Evolutionary conservation across 2,888 invertebrate genomes (phyloP).

Genomic region (Andrena marginata): DNA sequence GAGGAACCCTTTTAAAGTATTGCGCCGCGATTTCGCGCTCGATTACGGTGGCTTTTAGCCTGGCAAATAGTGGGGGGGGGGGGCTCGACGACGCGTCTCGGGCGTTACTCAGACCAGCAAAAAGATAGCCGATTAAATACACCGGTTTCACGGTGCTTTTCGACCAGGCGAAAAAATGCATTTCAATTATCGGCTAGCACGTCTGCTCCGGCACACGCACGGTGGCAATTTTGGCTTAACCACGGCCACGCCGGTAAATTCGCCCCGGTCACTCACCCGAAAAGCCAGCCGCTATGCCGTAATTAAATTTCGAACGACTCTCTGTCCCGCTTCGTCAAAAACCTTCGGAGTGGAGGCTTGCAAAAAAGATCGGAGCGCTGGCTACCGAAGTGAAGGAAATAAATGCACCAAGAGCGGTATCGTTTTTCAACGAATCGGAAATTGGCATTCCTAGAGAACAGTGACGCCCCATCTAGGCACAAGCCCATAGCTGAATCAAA

Average conservation of each 20-base stretch:
- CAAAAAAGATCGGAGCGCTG: constrained; percentile 34
- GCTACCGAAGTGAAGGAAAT: background rate
- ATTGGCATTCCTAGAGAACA: no score
- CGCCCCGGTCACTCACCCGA: constrained; percentile 66
- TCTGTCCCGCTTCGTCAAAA: constrained; percentile 59
- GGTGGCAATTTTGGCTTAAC: constrained; percentile 67
- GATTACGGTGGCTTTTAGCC: constrained; percentile 39
- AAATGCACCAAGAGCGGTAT: background rate
- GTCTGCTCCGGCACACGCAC: constrained; percentile 36
- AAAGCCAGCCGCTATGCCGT: constrained; percentile 63
- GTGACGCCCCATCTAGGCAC: no score
- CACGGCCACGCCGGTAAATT: constrained; percentile 64
- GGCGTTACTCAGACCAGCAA: constrained; percentile 22
- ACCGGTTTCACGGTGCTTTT: constrained; percentile 44
- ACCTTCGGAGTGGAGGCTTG: constrained; percentile 39
- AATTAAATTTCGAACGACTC: constrained; percentile 73
- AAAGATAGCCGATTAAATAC: constrained; percentile 60
- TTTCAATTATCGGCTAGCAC: constrained; percentile 69
- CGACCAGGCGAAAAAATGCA: constrained; percentile 65
- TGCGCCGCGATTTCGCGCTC: background rate
- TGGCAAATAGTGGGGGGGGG: constrained; percentile 26
- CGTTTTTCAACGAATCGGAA: constrained; percentile 4
- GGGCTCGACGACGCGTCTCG: constrained; percentile 18
- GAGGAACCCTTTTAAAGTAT: background rate
- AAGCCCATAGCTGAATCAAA: no score